phyloP scores from a whole-genome alignment of 2,888 invertebrate species.

The Scrobipalpa costella region DNA sequence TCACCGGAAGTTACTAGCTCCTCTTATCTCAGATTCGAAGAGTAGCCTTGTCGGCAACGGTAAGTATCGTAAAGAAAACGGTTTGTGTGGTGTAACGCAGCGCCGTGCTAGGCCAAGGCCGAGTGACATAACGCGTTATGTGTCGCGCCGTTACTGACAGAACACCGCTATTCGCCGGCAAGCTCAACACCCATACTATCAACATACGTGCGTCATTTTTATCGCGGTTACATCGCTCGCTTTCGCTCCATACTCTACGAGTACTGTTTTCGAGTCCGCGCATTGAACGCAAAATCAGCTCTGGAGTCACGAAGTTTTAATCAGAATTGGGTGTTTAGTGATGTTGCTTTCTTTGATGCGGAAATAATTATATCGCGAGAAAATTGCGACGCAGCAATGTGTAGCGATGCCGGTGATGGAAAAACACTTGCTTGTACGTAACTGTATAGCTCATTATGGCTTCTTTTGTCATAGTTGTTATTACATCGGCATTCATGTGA shows the following conservation, averaged over 20 bases:
- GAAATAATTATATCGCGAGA: constrained; percentile 29
- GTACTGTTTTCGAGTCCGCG: not conserved
- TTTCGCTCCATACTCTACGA: too few relatives aligned
- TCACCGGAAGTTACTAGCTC: not conserved
- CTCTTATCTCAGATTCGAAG: constrained; percentile 11
- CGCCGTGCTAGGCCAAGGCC: constrained; percentile 75
- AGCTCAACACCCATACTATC: constrained; percentile 29
- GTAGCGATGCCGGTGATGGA: constrained; percentile 22
- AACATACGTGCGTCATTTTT: not conserved
- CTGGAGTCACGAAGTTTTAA: not conserved
- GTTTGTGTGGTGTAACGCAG: constrained; percentile 48
- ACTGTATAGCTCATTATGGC: constrained; percentile 22
- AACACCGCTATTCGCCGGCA: constrained; percentile 32
- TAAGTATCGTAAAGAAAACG: constrained; percentile 38
- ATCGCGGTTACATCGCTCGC: not conserved
- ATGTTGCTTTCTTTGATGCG: constrained; percentile 34
- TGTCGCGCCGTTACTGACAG: constrained; percentile 50
- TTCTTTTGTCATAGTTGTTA: constrained; percentile 14
- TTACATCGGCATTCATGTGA: not conserved
- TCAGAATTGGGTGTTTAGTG: constrained; percentile 17
- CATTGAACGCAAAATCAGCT: not conserved
- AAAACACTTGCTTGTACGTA: constrained; percentile 27
- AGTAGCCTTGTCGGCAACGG: constrained; percentile 3
- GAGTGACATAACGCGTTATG: constrained; percentile 62
- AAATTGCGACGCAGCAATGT: constrained; percentile 24